These are phyloP conservation scores for Lycocorax pyrrhopterus DNA, from an alignment of 2,113 vertebrate species.

Conservation along the genomic window DNA sequence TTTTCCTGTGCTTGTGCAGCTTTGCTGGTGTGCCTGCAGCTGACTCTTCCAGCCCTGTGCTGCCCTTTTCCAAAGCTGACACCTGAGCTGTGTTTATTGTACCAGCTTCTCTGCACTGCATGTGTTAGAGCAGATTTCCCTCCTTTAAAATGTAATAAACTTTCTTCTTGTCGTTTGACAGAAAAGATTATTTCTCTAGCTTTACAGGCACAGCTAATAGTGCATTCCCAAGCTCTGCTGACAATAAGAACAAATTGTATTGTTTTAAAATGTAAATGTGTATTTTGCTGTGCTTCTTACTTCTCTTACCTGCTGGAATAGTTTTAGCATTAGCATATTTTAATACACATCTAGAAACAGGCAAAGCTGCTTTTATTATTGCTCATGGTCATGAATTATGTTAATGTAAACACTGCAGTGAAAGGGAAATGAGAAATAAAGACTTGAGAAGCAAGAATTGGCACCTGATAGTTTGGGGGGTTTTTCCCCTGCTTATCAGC, in stretches of 20 bases:
- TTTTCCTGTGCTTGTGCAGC: background rate
- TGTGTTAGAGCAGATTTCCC: background rate
- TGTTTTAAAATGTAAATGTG: background rate
- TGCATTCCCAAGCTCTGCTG: background rate
- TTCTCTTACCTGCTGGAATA: background rate
- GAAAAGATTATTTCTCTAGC: background rate
- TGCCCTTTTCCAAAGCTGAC: background rate
- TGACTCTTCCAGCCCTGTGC: background rate
- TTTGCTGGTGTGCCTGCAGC: background rate
- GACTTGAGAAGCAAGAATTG: background rate
- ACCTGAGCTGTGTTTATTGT: background rate
- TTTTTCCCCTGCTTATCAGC: background rate
- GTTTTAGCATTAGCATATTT: background rate
- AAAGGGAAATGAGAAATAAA: background rate
- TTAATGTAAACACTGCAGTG: background rate
- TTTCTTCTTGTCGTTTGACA: background rate
- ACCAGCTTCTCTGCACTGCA: background rate
- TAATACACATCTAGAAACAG: background rate
- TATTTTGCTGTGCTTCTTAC: background rate
- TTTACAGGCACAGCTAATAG: background rate
- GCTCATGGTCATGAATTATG: background rate
- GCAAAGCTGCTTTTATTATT: background rate
- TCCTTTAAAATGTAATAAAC: background rate
- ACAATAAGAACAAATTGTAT: background rate
- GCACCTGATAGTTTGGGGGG: background rate